Evolutionary conservation across 2,113 vertebrate species (phyloP).

Genomic region (Nesogale talazaci): DNA sequence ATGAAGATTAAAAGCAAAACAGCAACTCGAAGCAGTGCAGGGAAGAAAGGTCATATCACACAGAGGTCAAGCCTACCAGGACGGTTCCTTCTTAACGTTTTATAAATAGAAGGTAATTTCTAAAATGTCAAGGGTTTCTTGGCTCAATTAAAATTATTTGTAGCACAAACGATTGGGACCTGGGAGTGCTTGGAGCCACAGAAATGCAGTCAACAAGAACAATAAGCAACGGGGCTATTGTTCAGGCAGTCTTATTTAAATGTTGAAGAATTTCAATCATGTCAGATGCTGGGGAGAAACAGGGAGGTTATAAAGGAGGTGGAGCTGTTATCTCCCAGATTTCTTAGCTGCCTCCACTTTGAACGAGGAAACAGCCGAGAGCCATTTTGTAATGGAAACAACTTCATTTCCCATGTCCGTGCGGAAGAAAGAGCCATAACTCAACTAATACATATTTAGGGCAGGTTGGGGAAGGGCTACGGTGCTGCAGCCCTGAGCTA

Average conservation of each 20-base stretch:
- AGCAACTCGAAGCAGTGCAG: constrained; percentile 17
- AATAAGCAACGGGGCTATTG: constrained; percentile 65
- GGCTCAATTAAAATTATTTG: constrained; percentile 81
- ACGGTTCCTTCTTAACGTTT: constrained; percentile 73
- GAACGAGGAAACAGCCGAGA: constrained; percentile 67
- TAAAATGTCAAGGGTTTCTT: constrained; percentile 81
- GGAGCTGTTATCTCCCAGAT: constrained; percentile 48
- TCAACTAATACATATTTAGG: constrained; percentile 59
- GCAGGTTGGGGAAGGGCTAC: constrained; percentile 18
- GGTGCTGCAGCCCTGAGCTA: constrained; percentile 48
- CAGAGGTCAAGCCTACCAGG: constrained; percentile 64
- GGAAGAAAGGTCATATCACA: constrained; percentile 26
- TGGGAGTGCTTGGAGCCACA: constrained; percentile 72
- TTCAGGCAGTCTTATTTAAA: constrained; percentile 71
- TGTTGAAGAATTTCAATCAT: constrained; percentile 72
- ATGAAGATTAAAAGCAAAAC: constrained; percentile 52
- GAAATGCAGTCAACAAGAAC: constrained; percentile 70
- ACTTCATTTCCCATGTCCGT: constrained; percentile 66
- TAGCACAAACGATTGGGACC: constrained; percentile 75
- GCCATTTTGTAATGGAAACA: constrained; percentile 73
- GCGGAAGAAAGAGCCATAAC: constrained; percentile 64
- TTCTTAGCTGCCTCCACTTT: constrained; percentile 43
- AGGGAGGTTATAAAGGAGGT: constrained; percentile 38
- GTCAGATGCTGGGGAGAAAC: neutral
- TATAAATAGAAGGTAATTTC: constrained; percentile 82